phyloP scores from a whole-genome alignment of 2,113 vertebrate species.

The Leptobrachium ailaonicum region DNA sequence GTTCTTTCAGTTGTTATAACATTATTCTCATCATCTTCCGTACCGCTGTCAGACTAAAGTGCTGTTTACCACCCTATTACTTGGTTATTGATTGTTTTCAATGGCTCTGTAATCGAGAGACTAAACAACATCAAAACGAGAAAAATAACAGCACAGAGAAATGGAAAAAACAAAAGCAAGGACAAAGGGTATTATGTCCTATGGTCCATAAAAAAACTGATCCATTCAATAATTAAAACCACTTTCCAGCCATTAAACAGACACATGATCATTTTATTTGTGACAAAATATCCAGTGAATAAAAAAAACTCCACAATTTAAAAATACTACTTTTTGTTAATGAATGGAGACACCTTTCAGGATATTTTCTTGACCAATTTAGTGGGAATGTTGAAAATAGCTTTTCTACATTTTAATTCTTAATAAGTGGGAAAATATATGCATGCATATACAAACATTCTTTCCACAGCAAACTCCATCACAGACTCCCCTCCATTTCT shows the following conservation, averaged over 20 bases:
- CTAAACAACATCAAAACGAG: constrained; percentile 36
- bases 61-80: constrained; percentile 48
- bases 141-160: constrained; percentile 42
- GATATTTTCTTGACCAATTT: too few species aligned
- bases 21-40: constrained; percentile 33
- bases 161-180: constrained; percentile 10
- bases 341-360: too few species aligned
- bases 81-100: constrained; percentile 49
- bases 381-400: too few species aligned
- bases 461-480: too few species aligned
- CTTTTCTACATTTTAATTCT: too few species aligned
- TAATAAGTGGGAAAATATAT: too few species aligned
- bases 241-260: constrained; percentile 36
- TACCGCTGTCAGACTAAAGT: constrained; percentile 1
- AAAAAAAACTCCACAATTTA: too few species aligned
- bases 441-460: too few species aligned
- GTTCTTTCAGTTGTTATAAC: constrained; percentile 34
- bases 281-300: too few species aligned
- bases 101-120: constrained; percentile 47
- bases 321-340: too few species aligned
- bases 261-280: constrained; percentile 10
- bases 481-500: too few species aligned
- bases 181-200: not conserved
- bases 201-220: constrained; percentile 10
- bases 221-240: constrained; percentile 34